Evolutionary conservation across 2,888 invertebrate genomes (phyloP).

Genomic region (Sthenelais limicola): DNA sequence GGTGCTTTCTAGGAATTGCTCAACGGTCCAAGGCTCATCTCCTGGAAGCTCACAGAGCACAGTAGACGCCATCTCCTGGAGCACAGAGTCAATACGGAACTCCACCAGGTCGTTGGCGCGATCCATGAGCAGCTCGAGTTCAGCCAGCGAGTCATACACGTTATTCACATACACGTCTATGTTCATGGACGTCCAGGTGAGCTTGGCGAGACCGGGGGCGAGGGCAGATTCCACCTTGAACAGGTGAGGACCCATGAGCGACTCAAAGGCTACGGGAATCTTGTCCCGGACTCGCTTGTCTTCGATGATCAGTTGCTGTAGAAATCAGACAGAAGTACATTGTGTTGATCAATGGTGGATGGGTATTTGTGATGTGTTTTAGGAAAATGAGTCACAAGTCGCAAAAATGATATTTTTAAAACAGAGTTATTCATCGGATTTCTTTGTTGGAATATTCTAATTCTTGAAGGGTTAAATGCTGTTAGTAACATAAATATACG

Average conservation of each 20-base stretch:
- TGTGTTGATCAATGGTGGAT: too few relatives aligned
- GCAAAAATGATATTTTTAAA: too few relatives aligned
- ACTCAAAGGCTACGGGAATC: slow-evolving; percentile 86
- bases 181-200: slow-evolving; percentile 90
- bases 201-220: slow-evolving; percentile 84
- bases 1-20: slow-evolving; percentile 87
- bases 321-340: too few relatives aligned
- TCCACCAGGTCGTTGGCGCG: slow-evolving; percentile 71
- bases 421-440: too few relatives aligned
- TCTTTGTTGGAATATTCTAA: too few relatives aligned
- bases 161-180: slow-evolving; percentile 85
- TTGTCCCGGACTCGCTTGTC: slow-evolving; percentile 68
- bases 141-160: slow-evolving; percentile 82
- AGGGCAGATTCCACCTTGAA: slow-evolving; percentile 77
- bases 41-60: slow-evolving; percentile 86
- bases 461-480: too few relatives aligned
- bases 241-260: slow-evolving; percentile 89
- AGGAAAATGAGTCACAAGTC: too few relatives aligned
- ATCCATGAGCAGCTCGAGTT: slow-evolving; percentile 82
- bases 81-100: slow-evolving; percentile 86
- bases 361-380: too few relatives aligned
- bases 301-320: slow-evolving; percentile 72
- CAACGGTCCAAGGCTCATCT: slow-evolving; percentile 89
- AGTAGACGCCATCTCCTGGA: slow-evolving; percentile 90
- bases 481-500: too few relatives aligned